Percentiles rank a stretch among this genome's conserved stretches.
phyloP scores from a whole-genome alignment of 2,888 invertebrate genomes.

The Cheilosia vernalis region DNA sequence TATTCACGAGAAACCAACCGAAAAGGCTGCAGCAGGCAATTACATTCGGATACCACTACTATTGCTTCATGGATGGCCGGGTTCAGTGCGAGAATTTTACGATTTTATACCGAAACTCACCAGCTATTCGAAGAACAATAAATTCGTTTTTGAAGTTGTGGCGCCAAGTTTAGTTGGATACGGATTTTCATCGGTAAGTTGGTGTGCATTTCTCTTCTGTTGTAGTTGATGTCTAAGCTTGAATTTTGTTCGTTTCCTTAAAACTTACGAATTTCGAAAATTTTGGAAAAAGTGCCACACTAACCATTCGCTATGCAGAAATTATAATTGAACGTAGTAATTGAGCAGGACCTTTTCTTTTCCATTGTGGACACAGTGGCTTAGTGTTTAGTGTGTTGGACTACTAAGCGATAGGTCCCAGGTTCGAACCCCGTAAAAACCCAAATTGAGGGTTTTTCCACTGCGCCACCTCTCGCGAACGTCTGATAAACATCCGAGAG shows the following conservation, averaged over 20 bases:
- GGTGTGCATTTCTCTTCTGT: neutral
- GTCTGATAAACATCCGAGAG: no score
- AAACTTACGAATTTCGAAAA: no score
- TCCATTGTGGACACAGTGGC: no score
- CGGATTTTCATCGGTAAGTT: conserved; percentile 77
- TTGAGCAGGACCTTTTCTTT: no score
- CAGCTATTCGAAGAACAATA: conserved; percentile 79
- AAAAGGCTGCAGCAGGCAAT: conserved; percentile 6
- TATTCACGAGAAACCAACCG: conserved; percentile 85
- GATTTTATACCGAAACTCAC: conserved; percentile 88
- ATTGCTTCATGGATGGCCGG: conserved; percentile 93
- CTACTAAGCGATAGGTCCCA: no score
- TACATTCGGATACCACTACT: conserved; percentile 76
- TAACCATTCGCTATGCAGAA: no score
- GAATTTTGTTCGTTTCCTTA: no score
- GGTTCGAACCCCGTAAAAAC: no score
- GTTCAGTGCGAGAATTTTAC: conserved; percentile 91
- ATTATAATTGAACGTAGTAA: no score
- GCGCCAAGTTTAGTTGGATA: conserved; percentile 83
- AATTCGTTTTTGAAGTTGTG: conserved; percentile 85
- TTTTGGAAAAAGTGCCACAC: no score
- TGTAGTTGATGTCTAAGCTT: neutral
- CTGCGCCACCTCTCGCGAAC: rapidly evolving
- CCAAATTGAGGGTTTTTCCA: rapidly evolving
- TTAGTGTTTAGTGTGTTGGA: no score